Evolutionary conservation across 2,797 vertebrate species (phyloP), one percentile per base, ranked within the genome.

Genomic region (Peromyscus melanophrys): DNA sequence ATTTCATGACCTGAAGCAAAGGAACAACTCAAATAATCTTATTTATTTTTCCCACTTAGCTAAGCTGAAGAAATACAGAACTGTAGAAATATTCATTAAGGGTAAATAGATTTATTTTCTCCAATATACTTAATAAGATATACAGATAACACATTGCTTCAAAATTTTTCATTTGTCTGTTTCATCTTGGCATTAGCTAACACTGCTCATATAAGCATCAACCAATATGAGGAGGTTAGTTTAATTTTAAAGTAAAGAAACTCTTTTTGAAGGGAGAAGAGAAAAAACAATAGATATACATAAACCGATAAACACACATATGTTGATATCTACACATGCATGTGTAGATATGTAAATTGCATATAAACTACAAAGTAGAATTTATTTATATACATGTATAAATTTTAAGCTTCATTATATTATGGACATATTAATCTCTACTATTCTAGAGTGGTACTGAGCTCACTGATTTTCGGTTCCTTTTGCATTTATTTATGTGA

Each of bases 1-100:
- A 65, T 69, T 93, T 94, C 59, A 43, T 89, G 7, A 95, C n/a
- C 4, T 40, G 43, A 88, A 93, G 63, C 81, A 96, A 89, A 61
- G 1, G 75, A 80, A 61, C 31, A 93, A 94, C 34, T 55, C 71
- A 89, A 78, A 96, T 77, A 77, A 89, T 85, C 43, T 65, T 92
- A 78, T 46, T 88, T 97, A 31, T 49, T 69, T 94, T 49, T 76
- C 71, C 43, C 43, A 55, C 19, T 57, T 83, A 77, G 27, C 40
- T 77, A 52, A 55, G 3, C 52, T 37, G 5, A 69, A 81, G 37
- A 92, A 76, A 65, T 76, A 37, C 12, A 88, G 86, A 91, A 86
- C 95, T 65, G 55, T 95, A 84, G n/a, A 65, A 90, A 84, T 76
- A 85, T 14, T 40, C 21, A 87, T 78, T 77, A 73, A 57, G 63